Conservation (phyloP, 2,113 vertebrate genomes). For the Enhydra lutris region DNA sequence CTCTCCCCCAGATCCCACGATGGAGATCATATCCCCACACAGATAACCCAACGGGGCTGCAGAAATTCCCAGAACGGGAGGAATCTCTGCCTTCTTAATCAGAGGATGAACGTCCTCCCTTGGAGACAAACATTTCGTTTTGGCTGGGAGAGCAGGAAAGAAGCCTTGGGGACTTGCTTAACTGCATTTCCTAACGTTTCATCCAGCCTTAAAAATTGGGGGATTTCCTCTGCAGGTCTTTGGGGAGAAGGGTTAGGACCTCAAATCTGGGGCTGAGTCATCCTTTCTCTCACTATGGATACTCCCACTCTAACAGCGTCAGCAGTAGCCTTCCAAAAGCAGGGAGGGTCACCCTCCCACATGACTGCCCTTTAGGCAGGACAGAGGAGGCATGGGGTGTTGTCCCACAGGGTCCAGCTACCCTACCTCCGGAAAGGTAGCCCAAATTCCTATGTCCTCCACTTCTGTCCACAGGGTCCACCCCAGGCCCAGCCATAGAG, state of each 20-base stretch:
- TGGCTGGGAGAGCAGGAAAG: slow-evolving; percentile 63
- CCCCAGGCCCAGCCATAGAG: accelerated
- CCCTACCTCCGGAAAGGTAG: neutral
- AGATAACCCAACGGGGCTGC: slow-evolving; percentile 44
- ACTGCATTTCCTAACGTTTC: neutral
- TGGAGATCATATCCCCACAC: slow-evolving; percentile 37
- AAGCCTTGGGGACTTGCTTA: neutral
- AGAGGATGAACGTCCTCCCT: slow-evolving; percentile 76
- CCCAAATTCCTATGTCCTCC: neutral
- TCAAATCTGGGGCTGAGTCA: neutral
- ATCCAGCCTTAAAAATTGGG: neutral
- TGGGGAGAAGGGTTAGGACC: neutral
- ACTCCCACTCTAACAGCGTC: neutral
- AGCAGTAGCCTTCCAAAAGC: neutral
- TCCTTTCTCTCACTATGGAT: neutral
- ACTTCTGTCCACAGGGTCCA: neutral
- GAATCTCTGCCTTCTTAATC: slow-evolving; percentile 75
- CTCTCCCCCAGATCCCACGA: slow-evolving; percentile 16
- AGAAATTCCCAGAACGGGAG: slow-evolving; percentile 73
- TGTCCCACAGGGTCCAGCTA: too few species aligned
- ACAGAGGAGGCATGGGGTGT: neutral
- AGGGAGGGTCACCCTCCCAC: neutral
- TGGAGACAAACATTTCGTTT: slow-evolving; percentile 79
- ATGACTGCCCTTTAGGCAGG: neutral
- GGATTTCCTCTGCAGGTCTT: slow-evolving; percentile 35